Percentiles rank a stretch among this genome's conserved stretches.
These are phyloP conservation scores for Toxonevra muliebris DNA, from an alignment of 2,888 invertebrate genomes.

Conservation along the genomic window DNA sequence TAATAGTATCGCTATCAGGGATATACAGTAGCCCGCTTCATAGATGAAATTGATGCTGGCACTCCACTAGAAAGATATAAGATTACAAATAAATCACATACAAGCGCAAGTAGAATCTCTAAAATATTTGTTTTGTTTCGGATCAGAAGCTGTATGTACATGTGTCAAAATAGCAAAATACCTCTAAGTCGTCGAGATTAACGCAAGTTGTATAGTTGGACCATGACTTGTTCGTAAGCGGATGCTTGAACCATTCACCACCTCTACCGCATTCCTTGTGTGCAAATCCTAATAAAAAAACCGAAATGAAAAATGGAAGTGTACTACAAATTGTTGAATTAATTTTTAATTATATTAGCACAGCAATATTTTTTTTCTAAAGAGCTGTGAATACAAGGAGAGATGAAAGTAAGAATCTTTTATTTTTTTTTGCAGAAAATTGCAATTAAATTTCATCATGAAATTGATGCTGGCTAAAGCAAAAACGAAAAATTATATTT, in stretches of 20 bases:
- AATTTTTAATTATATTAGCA: conserved; percentile 18
- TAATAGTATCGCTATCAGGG: conserved; percentile 82
- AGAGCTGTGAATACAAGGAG: no score
- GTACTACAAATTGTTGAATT: not conserved
- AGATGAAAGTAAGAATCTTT: no score
- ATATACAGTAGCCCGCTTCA: conserved; percentile 86
- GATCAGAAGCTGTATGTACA: no score
- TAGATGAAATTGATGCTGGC: conserved; percentile 80
- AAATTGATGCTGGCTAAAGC: no score
- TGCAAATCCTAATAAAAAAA: conserved; percentile 72
- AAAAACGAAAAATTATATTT: no score
- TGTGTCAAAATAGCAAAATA: conserved; percentile 60
- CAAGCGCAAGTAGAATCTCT: not conserved
- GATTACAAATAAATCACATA: not conserved
- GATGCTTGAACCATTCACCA: conserved; percentile 87
- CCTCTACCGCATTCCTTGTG: conserved; percentile 82
- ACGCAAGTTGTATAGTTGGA: conserved; percentile 92
- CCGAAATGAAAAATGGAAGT: not conserved
- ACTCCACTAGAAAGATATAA: conserved; percentile 69
- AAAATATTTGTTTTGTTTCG: not conserved
- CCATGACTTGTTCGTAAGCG: conserved; percentile 80
- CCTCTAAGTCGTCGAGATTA: conserved; percentile 74
- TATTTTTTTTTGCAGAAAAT: no score
- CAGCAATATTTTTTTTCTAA: not conserved
- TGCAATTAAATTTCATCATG: no score